Evolutionary conservation across 23 tunicate genomes (phyloP).

Genomic region (Clavelina lepadiformis): DNA sequence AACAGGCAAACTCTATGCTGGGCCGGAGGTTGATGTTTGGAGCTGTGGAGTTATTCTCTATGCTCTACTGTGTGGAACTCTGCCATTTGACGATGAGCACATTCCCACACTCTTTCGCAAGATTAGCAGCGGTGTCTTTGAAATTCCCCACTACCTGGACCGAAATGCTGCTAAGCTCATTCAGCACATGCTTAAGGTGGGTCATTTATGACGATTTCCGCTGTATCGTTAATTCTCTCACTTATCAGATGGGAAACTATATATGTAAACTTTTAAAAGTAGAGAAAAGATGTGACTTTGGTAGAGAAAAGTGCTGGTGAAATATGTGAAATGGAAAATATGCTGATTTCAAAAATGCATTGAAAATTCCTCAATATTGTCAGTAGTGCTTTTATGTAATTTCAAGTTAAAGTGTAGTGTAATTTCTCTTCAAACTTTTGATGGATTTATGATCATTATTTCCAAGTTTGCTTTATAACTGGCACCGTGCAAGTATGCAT

Average conservation of each 20-base stretch:
- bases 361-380: too few species aligned
- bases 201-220: not conserved
- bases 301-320: too few species aligned
- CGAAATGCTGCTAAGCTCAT: slow-evolving; percentile 84
- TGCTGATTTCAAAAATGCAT: too few species aligned
- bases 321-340: too few species aligned
- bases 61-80: slow-evolving; percentile 96
- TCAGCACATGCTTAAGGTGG: slow-evolving; percentile 94
- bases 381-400: too few species aligned
- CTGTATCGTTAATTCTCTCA: not conserved
- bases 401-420: too few species aligned
- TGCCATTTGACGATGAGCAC: slow-evolving; percentile 99
- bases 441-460: too few species aligned
- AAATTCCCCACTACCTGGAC: slow-evolving; percentile 84
- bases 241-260: not conserved
- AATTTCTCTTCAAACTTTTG: too few species aligned
- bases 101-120: slow-evolving; percentile 89
- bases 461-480: too few species aligned
- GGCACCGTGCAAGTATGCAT: too few species aligned
- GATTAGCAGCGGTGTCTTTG: slow-evolving; percentile 96
- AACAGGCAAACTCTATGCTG: slow-evolving; percentile 97
- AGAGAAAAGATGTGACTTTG: too few species aligned
- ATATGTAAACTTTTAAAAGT: not conserved
- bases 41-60: slow-evolving; percentile 98
- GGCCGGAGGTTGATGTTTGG: slow-evolving; percentile 99